Base-by-base conservation (phyloP, 2,797 vertebrate species). In the Silurus aristotelis region DNA sequence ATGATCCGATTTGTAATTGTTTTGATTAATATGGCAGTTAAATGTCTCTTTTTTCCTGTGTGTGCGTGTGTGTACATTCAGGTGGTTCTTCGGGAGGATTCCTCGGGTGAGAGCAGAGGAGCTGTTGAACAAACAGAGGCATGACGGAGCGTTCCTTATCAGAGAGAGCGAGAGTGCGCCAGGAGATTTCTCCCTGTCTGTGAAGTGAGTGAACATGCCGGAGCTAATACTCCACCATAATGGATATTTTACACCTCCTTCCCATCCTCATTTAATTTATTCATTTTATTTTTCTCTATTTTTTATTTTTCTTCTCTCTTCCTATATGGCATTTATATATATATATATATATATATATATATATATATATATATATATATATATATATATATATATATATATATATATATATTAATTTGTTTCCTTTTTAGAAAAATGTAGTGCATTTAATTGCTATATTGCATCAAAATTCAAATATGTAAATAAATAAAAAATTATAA, bases 21-120 rank as follows among this genome's bases (percentile, higher is more conserved):
- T 60, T 61, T 19, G 17, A 48, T 64, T 52, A 25, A 13, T n/a
- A 15, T n/a, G n/a, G 38, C 31, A 63, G 19, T 43, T 0, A 63
- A 63, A 22, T 61, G 31, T 79, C 19, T n/a, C n/a, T 5, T 52
- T 64, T 17, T 80, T 31, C n/a, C 27, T 64, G 63, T 25, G 63
- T 64, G 63, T n/a, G 61, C 25, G 22, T 10, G 8, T 5, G 73
- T 52, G 12, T 60, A 6, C 25, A 0, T 80, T 61, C 93, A 99
- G 98, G 94, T 99, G 98, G 98, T 99, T 99, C 94, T 99, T 98
- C 81, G 98, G 98, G 87, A 99, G 99, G 95, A 99, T 99, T 91
- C 97, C 98, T 61, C 95, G 98, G 89, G 98, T 97, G 15, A 98
- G 97, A 93, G 98, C 98, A 88, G 98, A 99, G 93, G 98, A 99